Conservation (phyloP, 2,113 vertebrate species). For the Oostethus manadensis region DNA sequence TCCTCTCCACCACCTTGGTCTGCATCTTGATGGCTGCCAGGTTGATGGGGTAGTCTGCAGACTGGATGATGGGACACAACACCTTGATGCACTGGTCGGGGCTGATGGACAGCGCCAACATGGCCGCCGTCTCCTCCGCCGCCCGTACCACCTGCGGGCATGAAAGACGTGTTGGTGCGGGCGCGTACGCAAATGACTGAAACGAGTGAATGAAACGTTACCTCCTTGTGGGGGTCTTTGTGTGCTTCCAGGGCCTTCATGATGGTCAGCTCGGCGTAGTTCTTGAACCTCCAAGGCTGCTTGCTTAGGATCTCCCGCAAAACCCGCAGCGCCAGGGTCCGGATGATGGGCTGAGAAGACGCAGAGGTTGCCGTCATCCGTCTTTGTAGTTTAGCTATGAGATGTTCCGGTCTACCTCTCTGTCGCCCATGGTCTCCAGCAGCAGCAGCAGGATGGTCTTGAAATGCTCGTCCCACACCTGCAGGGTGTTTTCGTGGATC, state of each 20-base stretch:
- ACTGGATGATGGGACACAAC: conserved; percentile 94
- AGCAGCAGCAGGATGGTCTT: conserved; percentile 92
- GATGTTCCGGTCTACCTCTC: conserved; percentile 75
- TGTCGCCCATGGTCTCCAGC: conserved; percentile 91
- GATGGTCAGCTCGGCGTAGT: conserved; percentile 94
- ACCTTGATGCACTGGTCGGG: conserved; percentile 96
- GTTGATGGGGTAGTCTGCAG: conserved; percentile 94
- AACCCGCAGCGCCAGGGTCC: conserved; percentile 88
- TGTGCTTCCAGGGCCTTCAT: conserved; percentile 96
- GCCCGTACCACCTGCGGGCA: conserved; percentile 84
- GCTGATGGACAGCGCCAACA: conserved; percentile 89
- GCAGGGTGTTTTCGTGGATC: conserved; percentile 86
- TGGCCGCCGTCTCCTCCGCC: conserved; percentile 89
- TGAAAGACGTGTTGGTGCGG: neutral
- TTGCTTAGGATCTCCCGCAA: conserved; percentile 89
- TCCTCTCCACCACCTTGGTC: conserved; percentile 89
- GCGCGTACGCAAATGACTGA: no score
- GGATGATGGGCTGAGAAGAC: conserved; percentile 80
- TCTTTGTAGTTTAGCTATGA: no score
- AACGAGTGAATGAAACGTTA: conserved; percentile 30
- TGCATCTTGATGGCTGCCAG: conserved; percentile 98
- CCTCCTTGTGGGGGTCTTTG: conserved; percentile 95
- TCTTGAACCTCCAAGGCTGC: conserved; percentile 94
- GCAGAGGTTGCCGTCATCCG: no score
- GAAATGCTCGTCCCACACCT: conserved; percentile 96